These are phyloP conservation scores for Nephila pilipes DNA, from an alignment of 1,140 invertebrate species.

Conservation along the genomic window DNA sequence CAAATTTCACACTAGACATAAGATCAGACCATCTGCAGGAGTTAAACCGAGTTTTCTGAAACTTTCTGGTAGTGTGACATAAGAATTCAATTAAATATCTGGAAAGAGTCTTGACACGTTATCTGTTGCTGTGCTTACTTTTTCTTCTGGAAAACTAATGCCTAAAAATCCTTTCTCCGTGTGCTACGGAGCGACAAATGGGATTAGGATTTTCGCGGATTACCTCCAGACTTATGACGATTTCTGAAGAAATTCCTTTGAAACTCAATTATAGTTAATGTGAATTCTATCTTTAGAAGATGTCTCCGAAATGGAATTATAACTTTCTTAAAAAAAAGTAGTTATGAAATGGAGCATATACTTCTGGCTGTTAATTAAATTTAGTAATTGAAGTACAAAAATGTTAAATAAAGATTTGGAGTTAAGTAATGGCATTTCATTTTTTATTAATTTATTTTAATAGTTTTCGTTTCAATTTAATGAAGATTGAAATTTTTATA, in stretches of 20 bases:
- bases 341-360: too few relatives aligned
- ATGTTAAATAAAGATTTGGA: too few relatives aligned
- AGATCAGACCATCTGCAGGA: too few relatives aligned
- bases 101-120: background rate
- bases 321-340: too few relatives aligned
- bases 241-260: background rate
- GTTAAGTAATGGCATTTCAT: too few relatives aligned
- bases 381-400: too few relatives aligned
- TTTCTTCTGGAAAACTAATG: background rate
- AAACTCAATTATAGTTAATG: background rate
- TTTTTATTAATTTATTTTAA: too few relatives aligned
- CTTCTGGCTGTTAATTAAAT: too few relatives aligned
- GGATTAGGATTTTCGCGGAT: background rate
- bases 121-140: background rate
- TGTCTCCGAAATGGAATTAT: too few relatives aligned
- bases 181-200: background rate
- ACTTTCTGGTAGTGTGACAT: background rate
- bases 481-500: too few relatives aligned
- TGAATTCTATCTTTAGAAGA: background rate
- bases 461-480: too few relatives aligned
- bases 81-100: slow-evolving; percentile 12
- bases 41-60: background rate
- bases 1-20: background rate
- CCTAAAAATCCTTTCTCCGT: background rate
- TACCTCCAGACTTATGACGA: background rate